A percentile compares a stretch with the other conserved stretches of the same genome.
Conservation (phyloP, 2,888 invertebrate species). For the Plutella xylostella region DNA sequence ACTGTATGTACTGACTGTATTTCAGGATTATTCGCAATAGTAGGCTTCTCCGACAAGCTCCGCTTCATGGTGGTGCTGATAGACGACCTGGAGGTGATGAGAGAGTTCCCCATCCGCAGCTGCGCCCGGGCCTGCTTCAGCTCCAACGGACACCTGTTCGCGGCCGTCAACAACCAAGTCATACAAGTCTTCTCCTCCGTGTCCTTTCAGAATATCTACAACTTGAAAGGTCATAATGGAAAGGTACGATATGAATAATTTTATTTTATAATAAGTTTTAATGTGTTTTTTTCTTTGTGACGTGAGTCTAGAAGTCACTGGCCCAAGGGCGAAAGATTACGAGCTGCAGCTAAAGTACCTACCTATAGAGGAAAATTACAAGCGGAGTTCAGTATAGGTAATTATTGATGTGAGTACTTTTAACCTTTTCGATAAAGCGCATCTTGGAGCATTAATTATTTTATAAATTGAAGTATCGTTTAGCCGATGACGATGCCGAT, state of each 20-base stretch:
- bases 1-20: constrained; percentile 16
- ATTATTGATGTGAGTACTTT: too few species aligned
- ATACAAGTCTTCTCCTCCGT: constrained; percentile 88
- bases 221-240: constrained; percentile 85
- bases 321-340: too few species aligned
- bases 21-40: constrained; percentile 84
- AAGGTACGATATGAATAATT: constrained; percentile 43
- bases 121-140: constrained; percentile 87
- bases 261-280: not conserved
- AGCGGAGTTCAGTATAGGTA: too few species aligned
- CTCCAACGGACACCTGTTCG: constrained; percentile 89
- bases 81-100: constrained; percentile 83
- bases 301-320: too few species aligned
- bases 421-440: too few species aligned
- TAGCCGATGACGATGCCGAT: too few species aligned
- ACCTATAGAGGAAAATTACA: too few species aligned
- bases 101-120: constrained; percentile 78
- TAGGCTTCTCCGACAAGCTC: constrained; percentile 92
- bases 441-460: too few species aligned
- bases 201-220: constrained; percentile 79
- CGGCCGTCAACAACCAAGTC: constrained; percentile 88
- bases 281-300: not conserved
- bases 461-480: too few species aligned
- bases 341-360: too few species aligned
- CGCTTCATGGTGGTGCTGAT: constrained; percentile 89